Conservation (phyloP, 2,113 vertebrate genomes). For the Indri indri region DNA sequence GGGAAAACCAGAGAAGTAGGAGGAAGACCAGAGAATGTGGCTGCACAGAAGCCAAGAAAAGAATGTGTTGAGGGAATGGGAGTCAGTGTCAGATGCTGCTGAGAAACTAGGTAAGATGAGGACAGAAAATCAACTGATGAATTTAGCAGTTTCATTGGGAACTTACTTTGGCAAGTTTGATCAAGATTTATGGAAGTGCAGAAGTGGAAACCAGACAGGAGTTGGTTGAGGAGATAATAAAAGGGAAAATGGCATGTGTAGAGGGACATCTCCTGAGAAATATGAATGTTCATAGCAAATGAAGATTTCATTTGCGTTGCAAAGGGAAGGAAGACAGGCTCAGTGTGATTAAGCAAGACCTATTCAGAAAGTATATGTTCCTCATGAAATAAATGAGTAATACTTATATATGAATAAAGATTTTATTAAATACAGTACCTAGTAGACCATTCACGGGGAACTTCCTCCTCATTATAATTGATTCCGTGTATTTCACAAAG, state of each 20-base stretch:
- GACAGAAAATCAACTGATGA: neutral
- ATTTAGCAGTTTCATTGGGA: neutral
- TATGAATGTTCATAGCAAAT: neutral
- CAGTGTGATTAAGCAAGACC: neutral
- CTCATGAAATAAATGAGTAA: conserved; percentile 18
- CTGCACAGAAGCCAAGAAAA: neutral
- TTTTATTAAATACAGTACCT: neutral
- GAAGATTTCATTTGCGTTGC: neutral
- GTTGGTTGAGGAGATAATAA: neutral
- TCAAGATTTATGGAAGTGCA: neutral
- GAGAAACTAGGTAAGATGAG: neutral
- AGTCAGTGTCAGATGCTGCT: neutral
- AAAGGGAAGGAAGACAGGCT: neutral
- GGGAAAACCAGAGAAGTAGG: neutral
- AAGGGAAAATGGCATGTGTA: neutral
- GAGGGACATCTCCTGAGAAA: neutral
- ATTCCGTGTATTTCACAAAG: neutral
- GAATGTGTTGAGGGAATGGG: neutral
- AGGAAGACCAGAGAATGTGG: neutral
- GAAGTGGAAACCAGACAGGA: neutral
- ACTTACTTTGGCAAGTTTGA: neutral
- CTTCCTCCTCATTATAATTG: neutral
- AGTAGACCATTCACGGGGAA: neutral
- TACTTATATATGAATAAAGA: neutral
- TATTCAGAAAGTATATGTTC: neutral